Conservation (phyloP, 2,113 vertebrate species). For the Corydoras sp. region DNA sequence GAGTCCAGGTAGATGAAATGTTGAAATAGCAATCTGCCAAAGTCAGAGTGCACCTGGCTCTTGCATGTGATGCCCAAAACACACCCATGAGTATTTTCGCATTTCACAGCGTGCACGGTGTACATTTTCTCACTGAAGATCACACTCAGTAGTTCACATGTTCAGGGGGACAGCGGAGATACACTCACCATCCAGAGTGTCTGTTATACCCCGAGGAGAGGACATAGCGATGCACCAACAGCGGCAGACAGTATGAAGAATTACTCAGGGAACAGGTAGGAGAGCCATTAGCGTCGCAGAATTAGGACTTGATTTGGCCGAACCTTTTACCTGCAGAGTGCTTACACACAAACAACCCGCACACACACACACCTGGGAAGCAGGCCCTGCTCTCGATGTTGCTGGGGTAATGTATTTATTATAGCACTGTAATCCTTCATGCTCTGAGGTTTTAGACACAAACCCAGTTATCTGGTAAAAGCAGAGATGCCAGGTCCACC, state of each 20-base stretch:
- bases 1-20: no score
- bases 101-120: no score
- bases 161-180: background rate
- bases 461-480: background rate
- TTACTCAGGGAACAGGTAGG: slow-evolving; percentile 24
- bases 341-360: background rate
- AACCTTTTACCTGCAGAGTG: slow-evolving; percentile 22
- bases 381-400: background rate
- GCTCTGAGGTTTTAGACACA: background rate
- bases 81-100: no score
- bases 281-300: slow-evolving; percentile 30
- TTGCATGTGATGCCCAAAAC: no score
- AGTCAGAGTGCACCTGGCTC: no score
- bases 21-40: no score
- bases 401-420: slow-evolving; percentile 1
- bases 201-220: slow-evolving; percentile 13
- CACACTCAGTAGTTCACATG: no score
- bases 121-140: no score
- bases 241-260: slow-evolving; percentile 27
- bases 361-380: slow-evolving; percentile 8
- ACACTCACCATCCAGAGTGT: background rate
- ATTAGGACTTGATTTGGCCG: slow-evolving; percentile 8
- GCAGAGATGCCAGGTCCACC: no score
- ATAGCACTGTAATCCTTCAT: background rate
- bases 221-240: slow-evolving; percentile 16